Evolutionary conservation across 2,113 vertebrate species (phyloP).

Genomic region (Corydoras sp.): DNA sequence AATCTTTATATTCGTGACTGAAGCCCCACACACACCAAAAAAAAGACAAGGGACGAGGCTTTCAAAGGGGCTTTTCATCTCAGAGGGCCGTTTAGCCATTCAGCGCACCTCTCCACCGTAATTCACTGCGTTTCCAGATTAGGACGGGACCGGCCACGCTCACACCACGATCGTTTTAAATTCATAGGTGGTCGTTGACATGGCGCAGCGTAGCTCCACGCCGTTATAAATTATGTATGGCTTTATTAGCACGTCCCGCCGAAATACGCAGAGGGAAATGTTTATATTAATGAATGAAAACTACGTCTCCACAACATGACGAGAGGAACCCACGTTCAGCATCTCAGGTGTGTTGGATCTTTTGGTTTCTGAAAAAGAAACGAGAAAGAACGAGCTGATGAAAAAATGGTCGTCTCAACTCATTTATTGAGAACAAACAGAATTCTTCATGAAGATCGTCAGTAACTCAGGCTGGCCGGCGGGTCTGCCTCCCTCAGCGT

Average conservation of each 20-base stretch:
- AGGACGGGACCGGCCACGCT: background rate
- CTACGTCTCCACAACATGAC: too few relatives aligned
- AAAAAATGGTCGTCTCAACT: too few relatives aligned
- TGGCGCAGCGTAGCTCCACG: background rate
- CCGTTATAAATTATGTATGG: background rate
- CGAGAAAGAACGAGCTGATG: too few relatives aligned
- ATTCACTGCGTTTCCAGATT: background rate
- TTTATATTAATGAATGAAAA: background rate
- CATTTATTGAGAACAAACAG: too few relatives aligned
- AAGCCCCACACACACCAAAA: background rate
- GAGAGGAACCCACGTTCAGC: too few relatives aligned
- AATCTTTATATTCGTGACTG: conserved; percentile 8
- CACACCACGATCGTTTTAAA: background rate
- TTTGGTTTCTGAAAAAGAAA: too few relatives aligned
- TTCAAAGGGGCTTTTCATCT: background rate
- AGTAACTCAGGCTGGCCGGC: too few relatives aligned
- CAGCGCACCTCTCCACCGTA: background rate
- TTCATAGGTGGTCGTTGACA: conserved; percentile 22
- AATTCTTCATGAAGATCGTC: too few relatives aligned
- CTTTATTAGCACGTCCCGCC: conserved; percentile 13
- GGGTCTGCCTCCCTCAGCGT: too few relatives aligned
- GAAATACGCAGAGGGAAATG: background rate
- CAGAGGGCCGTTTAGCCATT: background rate
- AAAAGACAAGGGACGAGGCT: background rate
- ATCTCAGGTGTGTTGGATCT: too few relatives aligned